A percentile compares a stretch with the other conserved stretches of the same genome.
Evolutionary conservation across 2,888 invertebrate species (phyloP).

Genomic region (Trimorus sp.): DNA sequence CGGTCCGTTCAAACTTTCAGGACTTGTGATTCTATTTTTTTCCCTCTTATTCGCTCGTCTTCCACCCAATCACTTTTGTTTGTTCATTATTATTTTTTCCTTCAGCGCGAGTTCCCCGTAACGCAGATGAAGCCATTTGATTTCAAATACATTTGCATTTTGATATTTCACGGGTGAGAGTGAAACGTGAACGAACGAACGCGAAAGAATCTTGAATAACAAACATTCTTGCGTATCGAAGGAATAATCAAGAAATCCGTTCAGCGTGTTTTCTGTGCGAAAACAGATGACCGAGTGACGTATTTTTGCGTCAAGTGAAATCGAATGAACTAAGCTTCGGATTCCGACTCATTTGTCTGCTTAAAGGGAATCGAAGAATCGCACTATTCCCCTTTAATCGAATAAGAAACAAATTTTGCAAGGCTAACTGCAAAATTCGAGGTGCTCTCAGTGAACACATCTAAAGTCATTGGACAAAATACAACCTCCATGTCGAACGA

Average conservation of each 20-base stretch:
- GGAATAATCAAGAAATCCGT: conserved; percentile 41
- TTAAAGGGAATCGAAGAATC: not conserved
- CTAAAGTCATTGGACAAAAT: no score
- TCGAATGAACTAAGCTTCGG: not conserved
- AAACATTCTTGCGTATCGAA: conserved; percentile 40
- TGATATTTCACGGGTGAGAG: conserved; percentile 54
- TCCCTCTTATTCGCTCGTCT: not conserved
- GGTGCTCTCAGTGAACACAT: no score
- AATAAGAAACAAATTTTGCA: no score
- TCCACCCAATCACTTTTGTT: no score
- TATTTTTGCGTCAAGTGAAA: conserved; percentile 3
- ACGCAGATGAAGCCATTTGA: conserved; percentile 67
- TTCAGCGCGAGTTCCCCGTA: conserved; percentile 20
- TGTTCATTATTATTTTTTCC: not conserved
- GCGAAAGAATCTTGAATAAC: conserved; percentile 27
- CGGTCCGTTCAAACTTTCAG: conserved; percentile 65
- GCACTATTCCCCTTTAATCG: not conserved
- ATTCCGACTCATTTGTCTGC: not conserved
- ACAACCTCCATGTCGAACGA: no score
- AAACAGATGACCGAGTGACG: conserved; percentile 29
- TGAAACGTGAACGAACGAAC: conserved; percentile 42
- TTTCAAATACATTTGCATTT: conserved; percentile 69
- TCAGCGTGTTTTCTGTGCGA: conserved; percentile 26
- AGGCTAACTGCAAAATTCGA: no score
- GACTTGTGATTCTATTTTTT: conserved; percentile 49